Percentiles rank a stretch among this genome's conserved stretches.
Conservation (phyloP, 2,888 invertebrate genomes). For the Eupithecia subumbrata region DNA sequence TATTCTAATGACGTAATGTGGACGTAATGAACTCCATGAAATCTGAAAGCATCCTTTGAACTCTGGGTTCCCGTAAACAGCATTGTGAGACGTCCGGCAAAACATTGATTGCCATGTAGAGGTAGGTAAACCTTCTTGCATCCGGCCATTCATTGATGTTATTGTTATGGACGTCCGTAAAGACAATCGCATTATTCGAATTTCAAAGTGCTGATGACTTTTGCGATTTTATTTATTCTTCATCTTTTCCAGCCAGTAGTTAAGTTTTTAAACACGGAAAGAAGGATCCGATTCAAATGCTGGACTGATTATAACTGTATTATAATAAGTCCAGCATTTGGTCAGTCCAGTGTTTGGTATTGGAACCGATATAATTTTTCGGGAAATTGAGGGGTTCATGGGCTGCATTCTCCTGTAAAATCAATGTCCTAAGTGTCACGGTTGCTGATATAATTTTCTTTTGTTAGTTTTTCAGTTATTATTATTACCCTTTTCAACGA, state of each 20-base stretch:
- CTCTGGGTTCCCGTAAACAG: conserved; percentile 46
- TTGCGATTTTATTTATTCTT: neutral
- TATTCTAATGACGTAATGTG: conserved; percentile 39
- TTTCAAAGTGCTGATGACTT: conserved; percentile 20
- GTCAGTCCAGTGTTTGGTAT: too few species aligned
- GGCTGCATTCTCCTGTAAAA: too few species aligned
- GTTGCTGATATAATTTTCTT: too few species aligned
- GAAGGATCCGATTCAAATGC: neutral
- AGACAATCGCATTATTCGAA: conserved; percentile 33
- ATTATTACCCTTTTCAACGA: too few species aligned
- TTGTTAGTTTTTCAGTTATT: too few species aligned
- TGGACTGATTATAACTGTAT: too few species aligned
- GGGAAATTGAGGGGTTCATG: too few species aligned
- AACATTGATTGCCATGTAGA: conserved; percentile 39
- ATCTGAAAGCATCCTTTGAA: conserved; percentile 64
- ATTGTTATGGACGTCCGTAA: conserved; percentile 34
- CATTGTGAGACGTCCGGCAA: conserved; percentile 51
- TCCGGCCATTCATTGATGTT: conserved; percentile 57
- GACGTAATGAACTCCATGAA: conserved; percentile 41
- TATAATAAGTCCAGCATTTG: too few species aligned
- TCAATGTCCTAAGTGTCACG: too few species aligned
- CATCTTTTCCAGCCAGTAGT: neutral
- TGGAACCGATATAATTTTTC: too few species aligned
- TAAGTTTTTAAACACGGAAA: neutral
- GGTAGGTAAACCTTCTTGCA: conserved; percentile 35